Conservation (phyloP, 2,113 vertebrate genomes). For the Sitta europaea region DNA sequence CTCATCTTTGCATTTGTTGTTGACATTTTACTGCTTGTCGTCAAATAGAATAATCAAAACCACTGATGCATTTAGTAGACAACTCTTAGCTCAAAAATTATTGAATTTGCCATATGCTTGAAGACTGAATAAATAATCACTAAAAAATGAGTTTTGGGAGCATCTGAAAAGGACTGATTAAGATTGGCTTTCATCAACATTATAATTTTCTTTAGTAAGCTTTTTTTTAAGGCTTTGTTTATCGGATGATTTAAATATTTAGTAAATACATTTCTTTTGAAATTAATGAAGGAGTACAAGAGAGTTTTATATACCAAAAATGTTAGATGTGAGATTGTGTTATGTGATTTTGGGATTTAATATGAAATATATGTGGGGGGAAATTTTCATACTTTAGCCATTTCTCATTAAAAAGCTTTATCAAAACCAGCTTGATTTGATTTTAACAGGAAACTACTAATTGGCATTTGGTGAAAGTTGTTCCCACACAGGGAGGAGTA, state of each 20-base stretch:
- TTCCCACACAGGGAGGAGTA: slow-evolving; percentile 53
- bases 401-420: slow-evolving; percentile 64
- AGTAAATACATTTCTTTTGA: slow-evolving; percentile 49
- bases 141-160: slow-evolving; percentile 20
- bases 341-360: slow-evolving; percentile 22
- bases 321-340: neutral
- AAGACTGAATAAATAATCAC: slow-evolving; percentile 55
- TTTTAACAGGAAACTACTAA: slow-evolving; percentile 58
- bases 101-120: neutral
- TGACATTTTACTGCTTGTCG: neutral
- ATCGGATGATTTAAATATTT: slow-evolving; percentile 43
- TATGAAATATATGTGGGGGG: neutral
- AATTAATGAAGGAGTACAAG: slow-evolving; percentile 43
- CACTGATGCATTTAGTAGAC: neutral
- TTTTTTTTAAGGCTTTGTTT: slow-evolving; percentile 41
- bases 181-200: slow-evolving; percentile 28
- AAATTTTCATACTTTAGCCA: slow-evolving; percentile 29
- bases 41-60: neutral
- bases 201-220: slow-evolving; percentile 35
- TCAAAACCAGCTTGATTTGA: slow-evolving; percentile 54
- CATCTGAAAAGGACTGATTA: slow-evolving; percentile 50
- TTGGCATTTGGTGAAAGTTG: slow-evolving; percentile 62
- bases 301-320: neutral
- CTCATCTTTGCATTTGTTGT: fast-evolving
- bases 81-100: neutral